A percentile compares a stretch with the other conserved stretches of the same genome.
Evolutionary conservation across 2,113 vertebrate genomes (phyloP).

Genomic region (Sigmodon hispidus): DNA sequence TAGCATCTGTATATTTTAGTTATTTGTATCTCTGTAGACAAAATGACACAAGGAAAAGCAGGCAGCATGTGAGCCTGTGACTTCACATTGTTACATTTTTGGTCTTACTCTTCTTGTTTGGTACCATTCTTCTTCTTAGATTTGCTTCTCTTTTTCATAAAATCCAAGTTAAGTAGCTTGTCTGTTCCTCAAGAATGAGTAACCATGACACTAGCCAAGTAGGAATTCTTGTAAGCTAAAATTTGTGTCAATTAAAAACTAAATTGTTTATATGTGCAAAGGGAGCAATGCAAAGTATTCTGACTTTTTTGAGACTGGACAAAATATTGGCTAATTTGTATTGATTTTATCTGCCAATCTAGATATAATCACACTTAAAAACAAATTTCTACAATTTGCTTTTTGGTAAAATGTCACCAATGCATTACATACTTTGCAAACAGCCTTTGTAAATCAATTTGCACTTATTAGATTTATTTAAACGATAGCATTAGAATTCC

Average conservation of each 20-base stretch:
- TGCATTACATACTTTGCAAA: slow-evolving; percentile 65
- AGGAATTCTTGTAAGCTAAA: slow-evolving; percentile 32
- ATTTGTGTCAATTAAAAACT: slow-evolving; percentile 41
- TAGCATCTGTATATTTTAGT: slow-evolving; percentile 25
- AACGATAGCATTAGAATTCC: slow-evolving; percentile 76
- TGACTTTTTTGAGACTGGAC: slow-evolving; percentile 52
- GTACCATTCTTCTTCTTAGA: slow-evolving; percentile 1
- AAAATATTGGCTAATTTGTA: slow-evolving; percentile 64
- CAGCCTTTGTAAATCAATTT: slow-evolving; percentile 70
- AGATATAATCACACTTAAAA: slow-evolving; percentile 62
- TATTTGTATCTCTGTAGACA: background rate
- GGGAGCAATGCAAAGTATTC: slow-evolving; percentile 23
- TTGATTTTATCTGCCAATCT: slow-evolving; percentile 70
- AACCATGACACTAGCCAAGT: slow-evolving; percentile 24
- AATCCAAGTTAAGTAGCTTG: background rate
- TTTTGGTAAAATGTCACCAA: slow-evolving; percentile 70
- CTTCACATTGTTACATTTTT: background rate
- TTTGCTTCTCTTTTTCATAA: background rate
- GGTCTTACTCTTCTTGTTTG: background rate
- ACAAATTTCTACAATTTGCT: slow-evolving; percentile 65
- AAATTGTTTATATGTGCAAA: slow-evolving; percentile 9
- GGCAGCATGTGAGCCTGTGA: background rate
- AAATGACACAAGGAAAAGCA: background rate
- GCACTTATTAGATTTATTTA: slow-evolving; percentile 79
- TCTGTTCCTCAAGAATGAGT: background rate